A percentile compares a stretch with the other conserved stretches of the same genome.
These are phyloP conservation scores for Ptychadena robeensis DNA, from an alignment of 2,797 vertebrate species.

Conservation along the genomic window DNA sequence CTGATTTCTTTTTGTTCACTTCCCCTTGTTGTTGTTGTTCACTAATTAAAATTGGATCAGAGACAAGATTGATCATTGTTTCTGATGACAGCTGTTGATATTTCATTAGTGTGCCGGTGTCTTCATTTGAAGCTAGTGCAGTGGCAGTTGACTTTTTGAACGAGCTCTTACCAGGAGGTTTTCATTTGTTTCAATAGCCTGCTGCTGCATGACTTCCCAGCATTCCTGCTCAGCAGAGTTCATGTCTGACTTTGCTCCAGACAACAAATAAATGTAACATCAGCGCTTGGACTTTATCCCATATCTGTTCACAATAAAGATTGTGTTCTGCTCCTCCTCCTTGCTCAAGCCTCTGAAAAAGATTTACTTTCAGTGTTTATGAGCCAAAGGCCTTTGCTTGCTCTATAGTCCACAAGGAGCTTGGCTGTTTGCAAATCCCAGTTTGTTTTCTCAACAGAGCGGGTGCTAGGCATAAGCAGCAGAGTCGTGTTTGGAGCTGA, in stretches of 20 bases:
- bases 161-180: conserved; percentile 33
- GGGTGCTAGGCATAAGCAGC: conserved; percentile 23
- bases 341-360: conserved; percentile 65
- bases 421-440: conserved; percentile 42
- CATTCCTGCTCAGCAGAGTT: conserved; percentile 38
- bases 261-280: conserved; percentile 61
- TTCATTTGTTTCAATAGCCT: conserved; percentile 36
- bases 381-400: conserved; percentile 55
- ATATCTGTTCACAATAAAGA: conserved; percentile 63
- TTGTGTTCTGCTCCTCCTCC: conserved; percentile 51
- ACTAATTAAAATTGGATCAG: not conserved
- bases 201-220: conserved; percentile 44
- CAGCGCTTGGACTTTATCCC: conserved; percentile 64
- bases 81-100: not conserved
- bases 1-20: not conserved
- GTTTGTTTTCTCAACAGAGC: conserved; percentile 45
- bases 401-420: conserved; percentile 34
- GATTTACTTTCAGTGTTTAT: conserved; percentile 65
- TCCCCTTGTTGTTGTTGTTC: not conserved
- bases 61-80: not conserved
- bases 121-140: not conserved
- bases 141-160: not conserved
- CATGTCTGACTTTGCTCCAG: conserved; percentile 49
- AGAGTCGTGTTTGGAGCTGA: not conserved
- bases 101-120: not conserved